Base-by-base conservation (phyloP, 2,888 invertebrate species). In the Lithophane leautieri region DNA sequence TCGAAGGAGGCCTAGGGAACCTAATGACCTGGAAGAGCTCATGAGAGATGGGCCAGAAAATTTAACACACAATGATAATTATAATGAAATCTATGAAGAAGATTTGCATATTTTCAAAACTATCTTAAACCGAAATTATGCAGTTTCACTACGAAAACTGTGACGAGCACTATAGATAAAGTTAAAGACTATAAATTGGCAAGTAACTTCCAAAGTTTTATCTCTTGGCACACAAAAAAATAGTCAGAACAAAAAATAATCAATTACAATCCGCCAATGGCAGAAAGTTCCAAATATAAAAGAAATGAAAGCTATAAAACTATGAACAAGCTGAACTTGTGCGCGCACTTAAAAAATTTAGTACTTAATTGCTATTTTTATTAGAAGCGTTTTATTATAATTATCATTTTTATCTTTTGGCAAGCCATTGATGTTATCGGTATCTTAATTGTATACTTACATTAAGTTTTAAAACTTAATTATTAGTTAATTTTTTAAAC, bases 381-480 rank as follows among this genome's bases (percentile, higher is more conserved):
- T 78, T 82, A 70, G 25, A 71, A 85, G n/a, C 79, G 72, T 82
- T 83, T 84, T 73, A 83, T 76, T 78, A 61, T 82, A 78, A 82
- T 82, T 78, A 82, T 83, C 72, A 75, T 78, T 82, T 82, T 82
- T 75, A 82, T 85, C 72, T 83, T 85, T 83, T 83, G 60, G 72
- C 78, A 61, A 78, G 66, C 47, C 19, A 66, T 78, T 47, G 79
- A 83, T 83, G 82, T 58, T 85, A 85, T 83, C 82, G 42, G 44
- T 68, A 78, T 85, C 63, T 78, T 85, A 85, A 83, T 83, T 85
- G 75, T 82, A 82, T 73, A 82, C 82, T 82, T 85, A 83, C 74
- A 82, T 74, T 74, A 63, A 72, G 69, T 75, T 83, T 82, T 68
- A 78, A 71, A 65, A 73, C 69, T 73, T 83, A 83, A 83, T 83